Evolutionary conservation across 2,113 vertebrate species (phyloP).

Genomic region (Ctenodactylus gundi): DNA sequence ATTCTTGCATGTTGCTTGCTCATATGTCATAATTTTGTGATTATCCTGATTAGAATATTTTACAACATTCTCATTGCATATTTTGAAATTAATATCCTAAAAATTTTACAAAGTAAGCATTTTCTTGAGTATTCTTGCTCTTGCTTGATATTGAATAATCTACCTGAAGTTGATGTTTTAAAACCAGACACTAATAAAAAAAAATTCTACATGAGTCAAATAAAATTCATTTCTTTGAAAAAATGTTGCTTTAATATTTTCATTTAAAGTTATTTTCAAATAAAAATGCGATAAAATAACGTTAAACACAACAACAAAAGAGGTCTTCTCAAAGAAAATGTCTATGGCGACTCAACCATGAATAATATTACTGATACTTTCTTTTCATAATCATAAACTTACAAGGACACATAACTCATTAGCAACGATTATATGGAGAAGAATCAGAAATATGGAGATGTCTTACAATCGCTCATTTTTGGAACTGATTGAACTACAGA

Average conservation of each 20-base stretch:
- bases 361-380: not conserved
- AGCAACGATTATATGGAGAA: not conserved
- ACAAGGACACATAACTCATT: not conserved
- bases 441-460: not conserved
- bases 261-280: not conserved
- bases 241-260: not conserved
- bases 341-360: not conserved
- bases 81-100: not conserved
- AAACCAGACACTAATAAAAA: not conserved
- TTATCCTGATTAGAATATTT: not conserved
- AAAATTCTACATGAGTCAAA: not conserved
- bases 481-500: not conserved
- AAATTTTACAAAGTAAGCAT: not conserved
- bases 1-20: not conserved
- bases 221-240: not conserved
- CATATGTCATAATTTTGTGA: not conserved
- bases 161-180: not conserved
- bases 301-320: not conserved
- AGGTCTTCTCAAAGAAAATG: not conserved
- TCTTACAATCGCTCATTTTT: not conserved
- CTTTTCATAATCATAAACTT: not conserved
- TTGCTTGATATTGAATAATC: not conserved
- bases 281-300: not conserved
- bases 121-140: not conserved
- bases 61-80: not conserved